phyloP scores from a whole-genome alignment of 2,888 invertebrate species.

The Campoletis raptor region DNA sequence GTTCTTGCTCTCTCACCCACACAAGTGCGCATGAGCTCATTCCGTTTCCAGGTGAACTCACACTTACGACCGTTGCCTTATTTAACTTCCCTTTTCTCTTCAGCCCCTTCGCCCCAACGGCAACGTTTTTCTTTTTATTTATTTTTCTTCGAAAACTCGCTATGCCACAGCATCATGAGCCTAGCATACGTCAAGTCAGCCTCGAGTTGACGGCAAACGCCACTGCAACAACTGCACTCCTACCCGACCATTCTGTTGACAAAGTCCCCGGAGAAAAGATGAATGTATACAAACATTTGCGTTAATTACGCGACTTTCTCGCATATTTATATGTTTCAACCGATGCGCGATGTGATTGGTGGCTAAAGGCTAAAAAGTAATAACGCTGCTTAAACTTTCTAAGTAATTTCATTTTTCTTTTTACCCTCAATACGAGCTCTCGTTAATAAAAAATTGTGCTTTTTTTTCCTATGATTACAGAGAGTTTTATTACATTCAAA shows the following conservation, averaged over 20 bases:
- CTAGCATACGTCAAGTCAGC: slow-evolving; percentile 14
- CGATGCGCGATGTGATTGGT: slow-evolving; percentile 44
- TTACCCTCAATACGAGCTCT: not conserved
- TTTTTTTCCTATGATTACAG: slow-evolving; percentile 87
- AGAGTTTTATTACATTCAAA: slow-evolving; percentile 99
- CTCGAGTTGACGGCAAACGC: slow-evolving; percentile 46
- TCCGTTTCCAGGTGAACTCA: slow-evolving; percentile 71
- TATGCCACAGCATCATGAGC: slow-evolving; percentile 33
- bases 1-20: slow-evolving; percentile 31
- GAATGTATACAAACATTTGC: slow-evolving; percentile 32
- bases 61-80: slow-evolving; percentile 66
- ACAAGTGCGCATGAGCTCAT: slow-evolving; percentile 63
- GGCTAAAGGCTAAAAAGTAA: not conserved
- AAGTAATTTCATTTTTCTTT: not conserved
- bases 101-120: slow-evolving; percentile 28
- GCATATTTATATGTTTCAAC: slow-evolving; percentile 24
- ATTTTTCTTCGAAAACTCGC: slow-evolving; percentile 51
- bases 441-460: slow-evolving; percentile 27
- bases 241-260: not conserved
- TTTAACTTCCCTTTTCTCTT: slow-evolving; percentile 71
- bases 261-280: slow-evolving; percentile 17
- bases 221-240: slow-evolving; percentile 21
- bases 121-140: slow-evolving; percentile 69
- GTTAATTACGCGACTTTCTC: slow-evolving; percentile 62
- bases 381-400: not conserved